These are phyloP conservation scores for Plebejus melissa DNA, from an alignment of 2,888 invertebrate species.

Conservation along the genomic window DNA sequence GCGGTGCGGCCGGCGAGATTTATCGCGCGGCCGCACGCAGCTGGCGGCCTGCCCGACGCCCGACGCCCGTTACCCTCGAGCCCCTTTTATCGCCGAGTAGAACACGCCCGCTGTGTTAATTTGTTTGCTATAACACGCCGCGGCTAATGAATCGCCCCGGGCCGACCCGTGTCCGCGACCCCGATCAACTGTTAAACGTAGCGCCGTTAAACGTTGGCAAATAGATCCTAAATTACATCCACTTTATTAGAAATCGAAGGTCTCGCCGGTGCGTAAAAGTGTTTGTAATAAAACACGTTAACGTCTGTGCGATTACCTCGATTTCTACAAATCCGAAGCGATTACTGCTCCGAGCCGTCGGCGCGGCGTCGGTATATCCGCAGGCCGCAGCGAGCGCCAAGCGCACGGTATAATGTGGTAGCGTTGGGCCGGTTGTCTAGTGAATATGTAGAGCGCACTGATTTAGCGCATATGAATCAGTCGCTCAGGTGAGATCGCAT, in stretches of 20 bases:
- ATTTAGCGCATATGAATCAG: slow-evolving; percentile 74
- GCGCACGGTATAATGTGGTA: neutral
- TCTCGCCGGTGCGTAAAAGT: slow-evolving; percentile 17
- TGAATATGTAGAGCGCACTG: slow-evolving; percentile 65
- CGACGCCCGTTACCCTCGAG: slow-evolving; percentile 61
- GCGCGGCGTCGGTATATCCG: no score
- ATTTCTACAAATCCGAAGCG: slow-evolving; percentile 21
- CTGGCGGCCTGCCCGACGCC: slow-evolving; percentile 47
- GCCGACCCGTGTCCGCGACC: slow-evolving; percentile 68
- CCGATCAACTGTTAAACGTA: slow-evolving; percentile 62
- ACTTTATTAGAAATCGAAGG: slow-evolving; percentile 30
- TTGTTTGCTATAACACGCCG: slow-evolving; percentile 76
- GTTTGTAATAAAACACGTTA: slow-evolving; percentile 18
- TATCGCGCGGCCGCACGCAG: slow-evolving; percentile 66
- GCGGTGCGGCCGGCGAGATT: slow-evolving; percentile 54
- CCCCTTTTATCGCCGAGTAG: slow-evolving; percentile 73
- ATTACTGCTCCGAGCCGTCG: slow-evolving; percentile 13
- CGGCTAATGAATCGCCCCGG: slow-evolving; percentile 74
- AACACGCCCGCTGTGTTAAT: slow-evolving; percentile 74
- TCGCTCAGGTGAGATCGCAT: slow-evolving; percentile 76
- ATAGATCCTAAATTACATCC: slow-evolving; percentile 68
- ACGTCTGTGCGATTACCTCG: slow-evolving; percentile 21
- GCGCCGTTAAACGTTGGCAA: slow-evolving; percentile 55
- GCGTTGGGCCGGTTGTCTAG: slow-evolving; percentile 42
- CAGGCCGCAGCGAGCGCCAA: no score